phyloP scores from a whole-genome alignment of 2,797 vertebrate species.

The Somateria mollissima region DNA sequence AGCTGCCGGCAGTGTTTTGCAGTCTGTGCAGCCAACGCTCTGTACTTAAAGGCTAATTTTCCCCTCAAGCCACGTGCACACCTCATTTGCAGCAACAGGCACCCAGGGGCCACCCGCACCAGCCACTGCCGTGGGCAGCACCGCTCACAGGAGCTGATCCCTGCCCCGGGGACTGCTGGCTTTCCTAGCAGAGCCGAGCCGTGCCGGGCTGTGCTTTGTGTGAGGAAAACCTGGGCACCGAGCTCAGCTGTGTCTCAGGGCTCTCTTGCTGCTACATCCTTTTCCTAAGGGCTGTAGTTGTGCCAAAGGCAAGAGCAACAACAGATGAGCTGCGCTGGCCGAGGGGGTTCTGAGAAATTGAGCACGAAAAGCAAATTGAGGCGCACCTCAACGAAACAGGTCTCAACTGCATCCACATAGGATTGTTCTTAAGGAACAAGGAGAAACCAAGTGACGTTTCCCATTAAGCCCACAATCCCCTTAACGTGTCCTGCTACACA shows the following conservation, averaged over 20 bases:
- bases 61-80: not conserved
- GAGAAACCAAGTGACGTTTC: not conserved
- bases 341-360: accelerated
- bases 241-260: not conserved
- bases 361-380: not conserved
- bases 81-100: not conserved
- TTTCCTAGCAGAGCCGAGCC: not conserved
- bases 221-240: not conserved
- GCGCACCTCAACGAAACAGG: accelerated
- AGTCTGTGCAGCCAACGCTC: not conserved
- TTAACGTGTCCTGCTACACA: not conserved
- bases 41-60: not conserved
- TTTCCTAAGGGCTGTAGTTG: accelerated
- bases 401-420: accelerated
- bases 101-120: not conserved
- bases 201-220: not conserved
- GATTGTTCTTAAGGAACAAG: not conserved
- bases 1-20: not conserved
- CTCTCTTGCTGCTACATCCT: not conserved
- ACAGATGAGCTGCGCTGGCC: not conserved
- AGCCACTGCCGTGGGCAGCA: too few species aligned
- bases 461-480: not conserved
- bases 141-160: too few species aligned
- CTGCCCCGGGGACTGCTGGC: not conserved
- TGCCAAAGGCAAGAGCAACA: not conserved